Percentiles rank a stretch among this genome's conserved stretches.
Conservation (phyloP, 2,797 vertebrate genomes). For the Lates japonicus region DNA sequence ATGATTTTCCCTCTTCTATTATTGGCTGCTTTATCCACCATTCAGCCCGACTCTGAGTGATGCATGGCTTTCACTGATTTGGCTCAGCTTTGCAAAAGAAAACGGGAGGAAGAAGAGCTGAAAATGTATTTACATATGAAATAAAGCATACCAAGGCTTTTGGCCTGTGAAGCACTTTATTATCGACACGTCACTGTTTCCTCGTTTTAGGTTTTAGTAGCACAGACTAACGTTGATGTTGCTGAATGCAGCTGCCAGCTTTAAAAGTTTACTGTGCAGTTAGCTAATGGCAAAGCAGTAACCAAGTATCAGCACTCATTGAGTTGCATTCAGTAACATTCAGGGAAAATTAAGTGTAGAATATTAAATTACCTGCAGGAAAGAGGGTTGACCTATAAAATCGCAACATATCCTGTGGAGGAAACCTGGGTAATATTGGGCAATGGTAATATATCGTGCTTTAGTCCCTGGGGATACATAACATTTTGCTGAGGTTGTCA, state of each 20-base stretch:
- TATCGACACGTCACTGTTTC: slow-evolving; percentile 66
- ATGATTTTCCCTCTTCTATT: slow-evolving; percentile 27
- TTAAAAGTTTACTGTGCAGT: slow-evolving; percentile 49
- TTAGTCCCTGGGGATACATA: background rate
- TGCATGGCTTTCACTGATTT: slow-evolving; percentile 46
- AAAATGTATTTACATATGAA: slow-evolving; percentile 50
- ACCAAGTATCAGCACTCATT: slow-evolving; percentile 41
- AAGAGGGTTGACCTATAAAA: slow-evolving; percentile 19
- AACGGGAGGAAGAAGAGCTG: slow-evolving; percentile 7
- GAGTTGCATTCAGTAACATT: slow-evolving; percentile 56
- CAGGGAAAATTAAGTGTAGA: slow-evolving; percentile 55
- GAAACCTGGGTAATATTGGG: background rate
- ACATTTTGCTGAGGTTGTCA: background rate
- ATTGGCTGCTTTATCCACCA: slow-evolving; percentile 29
- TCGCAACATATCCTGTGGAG: slow-evolving; percentile 14
- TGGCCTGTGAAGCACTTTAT: slow-evolving; percentile 80
- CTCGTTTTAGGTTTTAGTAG: slow-evolving; percentile 57
- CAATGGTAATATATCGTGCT: background rate
- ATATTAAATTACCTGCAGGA: slow-evolving; percentile 30
- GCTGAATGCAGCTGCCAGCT: slow-evolving; percentile 69
- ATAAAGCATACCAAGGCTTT: slow-evolving; percentile 62
- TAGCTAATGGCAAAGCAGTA: slow-evolving; percentile 23
- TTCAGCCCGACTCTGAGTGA: slow-evolving; percentile 31
- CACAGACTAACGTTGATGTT: slow-evolving; percentile 60
- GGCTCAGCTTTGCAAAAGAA: slow-evolving; percentile 31